Evolutionary conservation across 2,113 vertebrate genomes (phyloP), one percentile per base, ranked within the genome.

Genomic region (Anser cygnoides): DNA sequence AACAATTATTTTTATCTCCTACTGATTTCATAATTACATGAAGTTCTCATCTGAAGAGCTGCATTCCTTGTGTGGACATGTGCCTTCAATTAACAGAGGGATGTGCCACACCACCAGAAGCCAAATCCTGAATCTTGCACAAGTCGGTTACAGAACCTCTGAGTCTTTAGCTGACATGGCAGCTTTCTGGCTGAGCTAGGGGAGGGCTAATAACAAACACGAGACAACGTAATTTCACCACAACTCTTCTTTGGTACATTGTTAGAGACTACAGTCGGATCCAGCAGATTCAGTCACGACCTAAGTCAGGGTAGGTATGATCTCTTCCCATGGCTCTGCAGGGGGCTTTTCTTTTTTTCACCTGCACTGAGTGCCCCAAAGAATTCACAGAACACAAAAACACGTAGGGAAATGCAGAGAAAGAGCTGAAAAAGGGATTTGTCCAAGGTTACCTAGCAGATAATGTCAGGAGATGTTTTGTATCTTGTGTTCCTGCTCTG

Each of bases 1-100:
- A 92, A 84, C n/a, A 91, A 85, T 89, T 87, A 89, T 85, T 93
- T 86, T 91, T 91, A 93, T 93, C 93, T 93, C 89, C 93, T 95
- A 76, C 74, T 82, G 89, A 81, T 94, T 94, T 95, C 87, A 67
- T 96, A 96, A 96, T 94, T 95, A 85, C 81, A 91, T 15, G 44
- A 76, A 82, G 58, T 65, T 95, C 77, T 35, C 70, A 65, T 82
- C 4, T 81, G 77, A 92, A 96, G 59, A 79, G 43, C 35, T 87
- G 61, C 52, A 79, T 82, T 92, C 77, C 50, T 87, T 73, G 33
- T 22, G 65, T n/a, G 58, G 73, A 84, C 44, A 62, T 49, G 54
- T 85, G 90, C 81, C 90, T 91, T 87, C 79, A 78, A 87, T 95
- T 82, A 96, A 35, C 26, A 61, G 76, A 84, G 83, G 77, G 86